Conservation (phyloP, 2,797 vertebrate species). For the Calcarius lapponicus region DNA sequence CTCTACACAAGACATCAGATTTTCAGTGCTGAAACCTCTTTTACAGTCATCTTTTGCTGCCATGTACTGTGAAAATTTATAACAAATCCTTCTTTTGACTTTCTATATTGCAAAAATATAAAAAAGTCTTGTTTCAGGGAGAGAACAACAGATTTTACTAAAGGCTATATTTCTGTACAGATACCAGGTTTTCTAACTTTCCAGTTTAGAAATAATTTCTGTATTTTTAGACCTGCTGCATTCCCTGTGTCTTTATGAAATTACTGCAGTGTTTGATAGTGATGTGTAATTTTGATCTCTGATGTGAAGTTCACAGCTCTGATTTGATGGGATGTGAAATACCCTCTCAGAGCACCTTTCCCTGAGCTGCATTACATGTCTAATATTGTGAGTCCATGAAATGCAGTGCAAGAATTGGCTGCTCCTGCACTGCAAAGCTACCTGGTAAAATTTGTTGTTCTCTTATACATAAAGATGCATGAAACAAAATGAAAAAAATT, state of each 20-base stretch:
- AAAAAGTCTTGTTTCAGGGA: not conserved
- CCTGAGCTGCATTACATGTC: fast-evolving
- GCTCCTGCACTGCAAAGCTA: not conserved
- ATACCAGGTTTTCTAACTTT: not conserved
- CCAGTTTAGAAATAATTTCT: not conserved
- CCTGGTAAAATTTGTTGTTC: not conserved
- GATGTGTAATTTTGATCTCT: not conserved
- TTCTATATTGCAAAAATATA: not conserved
- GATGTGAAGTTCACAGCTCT: not conserved
- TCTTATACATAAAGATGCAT: fast-evolving
- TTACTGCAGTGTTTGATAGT: not conserved
- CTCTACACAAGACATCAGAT: not conserved
- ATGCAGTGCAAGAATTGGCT: not conserved
- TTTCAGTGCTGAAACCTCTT: not conserved
- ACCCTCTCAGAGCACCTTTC: not conserved
- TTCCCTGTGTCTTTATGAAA: not conserved
- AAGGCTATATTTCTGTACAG: not conserved
- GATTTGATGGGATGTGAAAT: not conserved
- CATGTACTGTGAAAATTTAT: not conserved
- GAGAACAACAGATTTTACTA: not conserved
- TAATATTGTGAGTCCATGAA: not conserved
- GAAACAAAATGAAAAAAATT: not conserved
- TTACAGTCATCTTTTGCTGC: not conserved
- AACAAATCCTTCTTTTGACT: not conserved
- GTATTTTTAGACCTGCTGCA: not conserved